phyloP scores from a whole-genome alignment of 2,797 vertebrate species.

The Orestias chungarensis region DNA sequence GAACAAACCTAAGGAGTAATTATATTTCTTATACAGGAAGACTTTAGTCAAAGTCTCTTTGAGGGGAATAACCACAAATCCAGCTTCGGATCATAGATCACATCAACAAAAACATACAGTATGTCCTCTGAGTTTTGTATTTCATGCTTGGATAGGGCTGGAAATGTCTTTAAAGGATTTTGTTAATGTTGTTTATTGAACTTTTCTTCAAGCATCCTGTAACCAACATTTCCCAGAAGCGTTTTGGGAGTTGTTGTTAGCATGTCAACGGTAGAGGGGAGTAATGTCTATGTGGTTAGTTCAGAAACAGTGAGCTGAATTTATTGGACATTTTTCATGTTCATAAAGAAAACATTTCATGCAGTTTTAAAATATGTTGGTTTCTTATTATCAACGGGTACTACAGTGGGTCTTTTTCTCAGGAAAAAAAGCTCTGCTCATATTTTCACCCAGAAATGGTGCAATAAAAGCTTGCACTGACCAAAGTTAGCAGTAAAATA shows the following conservation, averaged over 20 bases:
- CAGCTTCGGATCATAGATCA: slow-evolving; percentile 1
- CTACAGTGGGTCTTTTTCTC: background rate
- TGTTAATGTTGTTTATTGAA: slow-evolving; percentile 6
- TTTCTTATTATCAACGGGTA: background rate
- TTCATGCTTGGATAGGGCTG: slow-evolving; percentile 12
- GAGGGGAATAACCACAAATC: slow-evolving; percentile 8
- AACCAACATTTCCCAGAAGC: slow-evolving; percentile 2
- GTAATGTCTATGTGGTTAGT: background rate
- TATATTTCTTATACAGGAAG: slow-evolving; percentile 4
- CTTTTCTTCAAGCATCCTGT: background rate
- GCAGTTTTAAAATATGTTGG: background rate
- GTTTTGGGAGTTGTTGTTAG: slow-evolving; percentile 9
- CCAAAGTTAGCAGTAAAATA: background rate
- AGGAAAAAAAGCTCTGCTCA: background rate
- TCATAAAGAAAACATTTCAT: background rate
- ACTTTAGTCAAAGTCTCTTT: slow-evolving; percentile 5
- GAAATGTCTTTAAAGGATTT: background rate
- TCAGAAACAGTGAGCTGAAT: background rate
- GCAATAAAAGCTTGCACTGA: background rate
- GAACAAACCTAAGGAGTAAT: slow-evolving; percentile 5
- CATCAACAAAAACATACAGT: background rate
- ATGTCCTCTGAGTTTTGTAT: background rate
- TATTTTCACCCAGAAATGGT: background rate
- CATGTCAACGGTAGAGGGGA: background rate
- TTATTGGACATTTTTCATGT: background rate